Evolutionary conservation across 2,888 invertebrate genomes (phyloP).

Genomic region (Hirtodrosophila trivittata): DNA sequence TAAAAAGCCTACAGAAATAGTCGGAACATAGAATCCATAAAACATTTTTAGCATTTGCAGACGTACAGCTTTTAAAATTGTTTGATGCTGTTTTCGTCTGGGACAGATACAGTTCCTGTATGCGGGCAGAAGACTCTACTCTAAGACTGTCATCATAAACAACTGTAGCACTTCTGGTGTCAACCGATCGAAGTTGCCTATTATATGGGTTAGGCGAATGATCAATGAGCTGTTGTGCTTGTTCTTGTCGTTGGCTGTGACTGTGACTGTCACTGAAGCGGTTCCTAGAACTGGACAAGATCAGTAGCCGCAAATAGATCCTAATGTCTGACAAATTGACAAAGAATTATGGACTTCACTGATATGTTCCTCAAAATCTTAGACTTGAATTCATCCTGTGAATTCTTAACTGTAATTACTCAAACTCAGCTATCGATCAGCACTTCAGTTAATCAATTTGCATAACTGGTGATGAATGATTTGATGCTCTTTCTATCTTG

Average conservation of each 20-base stretch:
- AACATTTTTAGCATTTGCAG: slow-evolving; percentile 77
- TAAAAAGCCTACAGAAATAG: slow-evolving; percentile 37
- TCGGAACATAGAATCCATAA: slow-evolving; percentile 61
- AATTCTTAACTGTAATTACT: no score
- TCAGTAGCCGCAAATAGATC: slow-evolving; percentile 23
- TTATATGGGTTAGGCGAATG: slow-evolving; percentile 50
- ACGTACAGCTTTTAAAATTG: slow-evolving; percentile 70
- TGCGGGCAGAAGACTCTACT: slow-evolving; percentile 66
- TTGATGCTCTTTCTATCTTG: no score
- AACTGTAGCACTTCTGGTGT: slow-evolving; percentile 40
- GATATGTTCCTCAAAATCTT: no score
- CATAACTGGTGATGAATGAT: no score
- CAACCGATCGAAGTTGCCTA: slow-evolving; percentile 27
- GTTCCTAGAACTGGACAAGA: slow-evolving; percentile 28
- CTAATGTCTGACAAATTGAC: slow-evolving; percentile 24
- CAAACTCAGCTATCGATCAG: no score
- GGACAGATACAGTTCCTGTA: slow-evolving; percentile 40
- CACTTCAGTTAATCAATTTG: no score
- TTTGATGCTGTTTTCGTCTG: slow-evolving; percentile 39
- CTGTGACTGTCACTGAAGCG: slow-evolving; percentile 2
- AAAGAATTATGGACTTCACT: slow-evolving; percentile 11
- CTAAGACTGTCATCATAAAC: slow-evolving; percentile 12
- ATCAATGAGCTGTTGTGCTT: slow-evolving; percentile 33
- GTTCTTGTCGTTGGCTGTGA: slow-evolving; percentile 14
- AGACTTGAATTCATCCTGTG: no score